These are phyloP conservation scores for Cyrtorhinus lividipennis DNA, from an alignment of 1,140 invertebrate species.

Conservation along the genomic window DNA sequence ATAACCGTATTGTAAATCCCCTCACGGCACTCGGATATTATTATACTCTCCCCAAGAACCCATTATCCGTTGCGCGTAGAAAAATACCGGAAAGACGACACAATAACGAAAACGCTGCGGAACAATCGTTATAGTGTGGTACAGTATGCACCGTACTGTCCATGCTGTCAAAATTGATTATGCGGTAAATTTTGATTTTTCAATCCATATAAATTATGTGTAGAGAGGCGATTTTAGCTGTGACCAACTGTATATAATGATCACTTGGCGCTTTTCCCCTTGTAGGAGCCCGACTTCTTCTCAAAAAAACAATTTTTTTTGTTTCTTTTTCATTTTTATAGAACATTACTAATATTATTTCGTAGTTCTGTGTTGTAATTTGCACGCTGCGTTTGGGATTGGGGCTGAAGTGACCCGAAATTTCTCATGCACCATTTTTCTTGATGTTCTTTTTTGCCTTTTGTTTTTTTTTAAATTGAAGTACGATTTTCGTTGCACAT, in stretches of 20 bases:
- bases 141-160: slow-evolving; percentile 20
- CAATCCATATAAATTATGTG: slow-evolving; percentile 10
- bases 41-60: slow-evolving; percentile 4
- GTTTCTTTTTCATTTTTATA: no score
- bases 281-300: not conserved
- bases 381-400: slow-evolving; percentile 14
- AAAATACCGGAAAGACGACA: not conserved
- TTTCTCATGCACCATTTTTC: slow-evolving; percentile 3
- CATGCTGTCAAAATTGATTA: slow-evolving; percentile 17
- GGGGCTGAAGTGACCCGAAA: not conserved
- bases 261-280: slow-evolving; percentile 7
- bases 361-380: slow-evolving; percentile 13
- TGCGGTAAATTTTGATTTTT: slow-evolving; percentile 19
- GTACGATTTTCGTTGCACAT: no score
- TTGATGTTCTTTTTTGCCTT: slow-evolving; percentile 1
- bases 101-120: not conserved
- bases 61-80: not conserved
- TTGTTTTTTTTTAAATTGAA: slow-evolving; percentile 9
- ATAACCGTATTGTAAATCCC: slow-evolving; percentile 4
- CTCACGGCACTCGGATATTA: not conserved
- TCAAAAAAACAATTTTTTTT: no score
- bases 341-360: no score
- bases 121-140: slow-evolving; percentile 1
- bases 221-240: slow-evolving; percentile 12
- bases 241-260: slow-evolving; percentile 19